A percentile compares a stretch with the other conserved stretches of the same genome.
Conservation (phyloP, 2,797 vertebrate genomes). For the Margarornis squamiger region DNA sequence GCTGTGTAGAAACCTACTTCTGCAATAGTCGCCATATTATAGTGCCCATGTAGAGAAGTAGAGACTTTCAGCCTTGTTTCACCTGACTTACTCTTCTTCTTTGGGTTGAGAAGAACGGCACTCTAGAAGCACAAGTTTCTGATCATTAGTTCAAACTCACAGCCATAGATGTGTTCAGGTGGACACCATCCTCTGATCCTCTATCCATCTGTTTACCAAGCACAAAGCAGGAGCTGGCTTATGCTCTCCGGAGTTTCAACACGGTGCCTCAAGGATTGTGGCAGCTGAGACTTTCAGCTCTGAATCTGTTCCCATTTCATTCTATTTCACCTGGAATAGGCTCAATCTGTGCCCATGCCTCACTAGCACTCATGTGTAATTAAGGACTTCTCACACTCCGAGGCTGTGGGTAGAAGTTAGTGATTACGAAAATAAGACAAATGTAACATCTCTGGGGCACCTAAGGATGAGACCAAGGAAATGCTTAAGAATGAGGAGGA, state of each 20-base stretch:
- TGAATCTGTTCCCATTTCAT: neutral
- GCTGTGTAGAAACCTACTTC: neutral
- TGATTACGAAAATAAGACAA: neutral
- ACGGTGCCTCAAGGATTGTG: neutral
- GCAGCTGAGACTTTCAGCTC: neutral
- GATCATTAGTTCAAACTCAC: neutral
- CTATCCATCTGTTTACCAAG: neutral
- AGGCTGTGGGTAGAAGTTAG: neutral
- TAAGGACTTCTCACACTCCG: neutral
- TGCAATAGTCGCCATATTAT: fast-evolving
- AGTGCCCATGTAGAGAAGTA: neutral
- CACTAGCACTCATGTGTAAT: neutral
- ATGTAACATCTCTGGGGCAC: neutral
- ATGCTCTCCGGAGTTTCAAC: neutral
- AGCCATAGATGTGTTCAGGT: fast-evolving
- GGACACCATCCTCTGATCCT: neutral
- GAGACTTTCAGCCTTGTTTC: neutral
- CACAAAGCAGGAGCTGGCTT: neutral
- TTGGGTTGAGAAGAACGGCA: neutral
- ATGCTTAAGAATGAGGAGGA: slow-evolving; percentile 1
- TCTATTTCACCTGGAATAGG: neutral
- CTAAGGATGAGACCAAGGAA: neutral
- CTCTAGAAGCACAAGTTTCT: neutral
- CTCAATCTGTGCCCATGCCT: neutral
- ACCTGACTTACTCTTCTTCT: neutral